A percentile compares a stretch with the other conserved stretches of the same genome.
phyloP scores from a whole-genome alignment of 2,888 invertebrate species.

The Rhopalosiphum nymphaeae region DNA sequence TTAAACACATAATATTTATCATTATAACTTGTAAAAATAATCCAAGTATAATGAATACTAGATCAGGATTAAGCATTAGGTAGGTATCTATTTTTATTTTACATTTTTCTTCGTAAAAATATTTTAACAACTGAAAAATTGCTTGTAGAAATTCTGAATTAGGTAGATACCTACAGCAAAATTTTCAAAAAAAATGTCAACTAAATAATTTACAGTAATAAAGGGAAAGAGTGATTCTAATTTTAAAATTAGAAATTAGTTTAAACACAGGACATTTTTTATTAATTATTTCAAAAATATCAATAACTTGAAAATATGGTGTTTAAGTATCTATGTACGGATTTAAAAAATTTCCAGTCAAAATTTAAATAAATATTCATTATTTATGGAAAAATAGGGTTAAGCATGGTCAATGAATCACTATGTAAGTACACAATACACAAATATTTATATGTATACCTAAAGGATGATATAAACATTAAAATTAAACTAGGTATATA shows the following conservation, averaged over 20 bases:
- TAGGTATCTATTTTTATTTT: not conserved
- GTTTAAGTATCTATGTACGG: too few species aligned
- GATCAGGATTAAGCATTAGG: not conserved
- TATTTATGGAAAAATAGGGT: not conserved
- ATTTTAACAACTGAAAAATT: not conserved
- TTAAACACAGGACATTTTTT: too few species aligned
- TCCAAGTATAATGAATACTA: not conserved
- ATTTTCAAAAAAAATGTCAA: too few species aligned
- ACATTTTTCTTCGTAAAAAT: not conserved
- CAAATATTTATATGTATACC: too few species aligned
- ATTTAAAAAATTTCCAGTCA: not conserved
- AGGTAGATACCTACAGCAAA: too few species aligned
- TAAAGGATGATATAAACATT: too few species aligned
- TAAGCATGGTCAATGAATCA: not conserved
- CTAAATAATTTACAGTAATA: too few species aligned
- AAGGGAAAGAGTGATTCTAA: too few species aligned
- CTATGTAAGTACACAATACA: not conserved
- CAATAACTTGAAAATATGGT: not conserved
- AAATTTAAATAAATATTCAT: not conserved
- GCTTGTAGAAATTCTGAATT: not conserved
- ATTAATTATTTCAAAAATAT: not conserved
- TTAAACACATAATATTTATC: not conserved
- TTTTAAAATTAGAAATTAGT: too few species aligned
- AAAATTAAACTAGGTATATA: too few species aligned
- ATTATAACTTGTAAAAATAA: not conserved